Percentiles rank a stretch among this genome's conserved stretches.
These are phyloP conservation scores for Homalodisca vitripennis DNA, from an alignment of 1,140 invertebrate genomes.

Conservation along the genomic window DNA sequence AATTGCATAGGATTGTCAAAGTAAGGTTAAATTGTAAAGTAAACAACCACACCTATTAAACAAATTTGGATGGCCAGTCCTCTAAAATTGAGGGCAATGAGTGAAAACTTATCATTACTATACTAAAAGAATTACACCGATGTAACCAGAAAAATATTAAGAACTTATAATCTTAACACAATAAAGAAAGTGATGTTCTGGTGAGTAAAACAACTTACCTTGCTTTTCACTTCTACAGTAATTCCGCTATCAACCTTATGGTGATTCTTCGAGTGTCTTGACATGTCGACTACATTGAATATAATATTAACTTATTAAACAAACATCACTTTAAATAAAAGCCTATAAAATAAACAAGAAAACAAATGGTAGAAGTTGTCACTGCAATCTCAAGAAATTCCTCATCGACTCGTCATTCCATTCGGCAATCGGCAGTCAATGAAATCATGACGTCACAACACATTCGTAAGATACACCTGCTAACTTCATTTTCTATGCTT, in stretches of 20 bases:
- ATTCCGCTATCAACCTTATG: conserved; percentile 34
- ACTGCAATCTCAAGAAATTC: conserved; percentile 21
- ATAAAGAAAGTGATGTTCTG: too few species aligned
- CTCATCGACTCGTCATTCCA: conserved; percentile 10
- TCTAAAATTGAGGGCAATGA: too few species aligned
- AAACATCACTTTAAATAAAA: not conserved
- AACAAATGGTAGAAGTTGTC: conserved; percentile 20
- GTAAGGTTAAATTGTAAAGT: too few species aligned
- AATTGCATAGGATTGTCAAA: too few species aligned
- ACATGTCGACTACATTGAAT: conserved; percentile 33
- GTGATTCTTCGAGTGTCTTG: conserved; percentile 37
- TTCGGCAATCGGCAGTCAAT: conserved; percentile 25
- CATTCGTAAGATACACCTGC: not conserved
- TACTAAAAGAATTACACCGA: too few species aligned
- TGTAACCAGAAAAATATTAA: too few species aligned
- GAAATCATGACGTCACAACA: conserved; percentile 25
- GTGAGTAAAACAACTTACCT: conserved; percentile 33
- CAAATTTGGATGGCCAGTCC: too few species aligned
- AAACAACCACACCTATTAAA: too few species aligned
- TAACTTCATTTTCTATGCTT: too few species aligned
- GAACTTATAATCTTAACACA: too few species aligned
- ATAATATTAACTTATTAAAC: not conserved
- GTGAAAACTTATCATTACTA: too few species aligned
- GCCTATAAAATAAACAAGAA: conserved; percentile 14
- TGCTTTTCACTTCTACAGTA: conserved; percentile 38